Evolutionary conservation across 2,797 vertebrate species (phyloP).

Genomic region (Kryptolebias ocellatus): DNA sequence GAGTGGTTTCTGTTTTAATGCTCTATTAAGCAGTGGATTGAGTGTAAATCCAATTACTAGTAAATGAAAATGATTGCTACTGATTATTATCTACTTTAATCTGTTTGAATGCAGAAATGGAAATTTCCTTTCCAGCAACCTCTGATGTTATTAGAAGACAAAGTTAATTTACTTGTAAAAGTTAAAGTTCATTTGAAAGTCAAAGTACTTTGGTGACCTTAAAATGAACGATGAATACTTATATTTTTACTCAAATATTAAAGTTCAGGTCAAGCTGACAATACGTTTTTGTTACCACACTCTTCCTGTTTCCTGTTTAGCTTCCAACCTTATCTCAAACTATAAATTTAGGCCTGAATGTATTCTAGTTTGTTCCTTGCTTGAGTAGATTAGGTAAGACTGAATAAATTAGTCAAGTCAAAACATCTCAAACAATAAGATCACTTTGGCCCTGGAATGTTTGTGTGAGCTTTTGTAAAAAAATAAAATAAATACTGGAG

Average conservation of each 20-base stretch:
- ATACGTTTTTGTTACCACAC: slow-evolving; percentile 41
- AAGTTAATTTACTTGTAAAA: slow-evolving; percentile 8
- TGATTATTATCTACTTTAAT: background rate
- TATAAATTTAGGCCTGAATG: slow-evolving; percentile 43
- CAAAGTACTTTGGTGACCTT: background rate
- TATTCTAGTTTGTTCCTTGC: slow-evolving; percentile 28
- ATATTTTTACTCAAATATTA: background rate
- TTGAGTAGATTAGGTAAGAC: slow-evolving; percentile 49
- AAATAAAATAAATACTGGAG: background rate
- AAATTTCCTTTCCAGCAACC: background rate
- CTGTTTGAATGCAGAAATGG: background rate
- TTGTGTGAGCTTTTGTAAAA: slow-evolving; percentile 11
- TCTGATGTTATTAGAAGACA: background rate
- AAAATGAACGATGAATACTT: background rate
- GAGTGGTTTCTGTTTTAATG: background rate
- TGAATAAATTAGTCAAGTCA: slow-evolving; percentile 29
- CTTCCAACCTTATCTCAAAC: slow-evolving; percentile 48
- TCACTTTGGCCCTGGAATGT: background rate
- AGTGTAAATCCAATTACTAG: background rate
- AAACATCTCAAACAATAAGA: slow-evolving; percentile 30
- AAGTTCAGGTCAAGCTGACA: slow-evolving; percentile 13
- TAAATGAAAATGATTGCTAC: background rate
- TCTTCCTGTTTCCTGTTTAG: slow-evolving; percentile 72
- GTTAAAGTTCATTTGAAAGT: slow-evolving; percentile 1
- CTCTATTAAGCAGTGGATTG: background rate